These are phyloP conservation scores for Scaptomyza hsui DNA, from an alignment of 1,140 invertebrate species.

Conservation along the genomic window DNA sequence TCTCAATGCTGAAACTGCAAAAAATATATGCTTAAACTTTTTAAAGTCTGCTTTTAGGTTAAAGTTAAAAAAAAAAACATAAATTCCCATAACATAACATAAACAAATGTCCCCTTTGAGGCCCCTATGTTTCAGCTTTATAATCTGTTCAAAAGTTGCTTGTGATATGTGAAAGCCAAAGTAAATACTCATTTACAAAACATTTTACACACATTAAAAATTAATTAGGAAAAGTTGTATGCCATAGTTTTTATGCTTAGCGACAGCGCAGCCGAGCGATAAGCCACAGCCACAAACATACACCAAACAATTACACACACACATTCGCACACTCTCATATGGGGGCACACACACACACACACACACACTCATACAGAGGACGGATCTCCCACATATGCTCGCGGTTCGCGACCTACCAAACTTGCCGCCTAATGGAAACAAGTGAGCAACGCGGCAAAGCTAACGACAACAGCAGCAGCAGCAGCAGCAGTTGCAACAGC, in stretches of 20 bases:
- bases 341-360: background rate
- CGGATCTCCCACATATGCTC: constrained; percentile 49
- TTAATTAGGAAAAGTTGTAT: constrained; percentile 77
- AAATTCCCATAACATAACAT: too few species aligned
- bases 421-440: constrained; percentile 43
- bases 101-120: background rate
- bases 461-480: constrained; percentile 27
- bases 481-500: constrained; percentile 39
- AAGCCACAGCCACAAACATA: constrained; percentile 30
- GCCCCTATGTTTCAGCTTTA: background rate
- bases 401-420: constrained; percentile 39
- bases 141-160: constrained; percentile 46
- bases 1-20: background rate
- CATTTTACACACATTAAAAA: constrained; percentile 80
- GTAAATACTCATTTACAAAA: constrained; percentile 61
- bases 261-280: constrained; percentile 68
- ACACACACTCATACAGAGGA: too few species aligned
- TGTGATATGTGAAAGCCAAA: constrained; percentile 30
- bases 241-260: constrained; percentile 73
- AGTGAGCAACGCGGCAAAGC: constrained; percentile 36
- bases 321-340: constrained; percentile 1
- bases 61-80: too few species aligned
- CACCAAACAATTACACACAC: constrained; percentile 10
- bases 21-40: constrained; percentile 10
- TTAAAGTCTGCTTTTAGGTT: background rate